Evolutionary conservation across 2,888 invertebrate genomes (phyloP), one percentile per base, ranked within the genome.

Genomic region (Herminia tarsipennalis): DNA sequence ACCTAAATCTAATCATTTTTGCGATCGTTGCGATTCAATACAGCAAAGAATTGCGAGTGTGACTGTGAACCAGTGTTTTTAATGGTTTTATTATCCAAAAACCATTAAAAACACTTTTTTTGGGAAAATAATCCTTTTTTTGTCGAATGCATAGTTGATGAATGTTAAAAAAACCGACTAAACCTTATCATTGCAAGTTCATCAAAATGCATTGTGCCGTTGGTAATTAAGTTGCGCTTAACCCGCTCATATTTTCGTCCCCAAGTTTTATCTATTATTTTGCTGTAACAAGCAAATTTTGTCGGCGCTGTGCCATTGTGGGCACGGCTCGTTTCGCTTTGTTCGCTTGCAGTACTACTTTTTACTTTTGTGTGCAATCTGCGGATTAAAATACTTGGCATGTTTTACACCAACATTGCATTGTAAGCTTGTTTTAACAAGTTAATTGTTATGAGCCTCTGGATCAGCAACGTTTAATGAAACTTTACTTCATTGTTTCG

Each of bases 201-300:
- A n/a, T n/a, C 73, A 74, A 58, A 70, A 69, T 71, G 60, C 57
- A 66, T 70, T 69, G 65, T 35, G 24, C 35, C 36, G 22, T 13
- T 34, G 1, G 5, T 32, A 45, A 49, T 45, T 43, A 55, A 39
- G 45, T 47, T 46, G 14, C 10, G 33, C 32, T 46, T 46, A 55
- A 46, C 45, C 36, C 40, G 14, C 13, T 45, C 44, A 42, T 34
- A 40, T 48, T 50, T 46, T 42, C 29, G 13, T 25, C 37, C 21
- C 29, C 14, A 28, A 42, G 41, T 39, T 34, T 52, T 47, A 12
- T 34, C 34, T n/a, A n/a, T n/a, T n/a, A n/a, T 36, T 57, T 51
- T 48, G 47, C 12, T 35, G 49, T 34, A 16, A 8, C 40, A 34
- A 40, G 48, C 25, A 32, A 47, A 50, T 45, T 54, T 49, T 22